Conservation (phyloP, 2,888 invertebrate genomes). For the Leistus spinibarbis region DNA sequence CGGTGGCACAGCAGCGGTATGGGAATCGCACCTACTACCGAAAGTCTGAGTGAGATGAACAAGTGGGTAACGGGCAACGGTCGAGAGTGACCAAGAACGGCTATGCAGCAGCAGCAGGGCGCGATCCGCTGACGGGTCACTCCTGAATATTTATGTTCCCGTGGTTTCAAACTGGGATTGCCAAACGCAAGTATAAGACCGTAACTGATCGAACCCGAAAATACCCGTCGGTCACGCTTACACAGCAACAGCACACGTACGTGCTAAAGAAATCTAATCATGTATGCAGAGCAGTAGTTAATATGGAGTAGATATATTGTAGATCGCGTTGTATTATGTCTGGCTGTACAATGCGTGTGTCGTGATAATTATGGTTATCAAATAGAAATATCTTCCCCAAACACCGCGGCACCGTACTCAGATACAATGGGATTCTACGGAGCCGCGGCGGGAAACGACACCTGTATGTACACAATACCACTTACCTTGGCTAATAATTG, state of each 20-base stretch:
- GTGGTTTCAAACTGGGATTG: constrained; percentile 4
- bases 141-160: constrained; percentile 3
- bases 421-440: neutral
- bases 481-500: constrained; percentile 67
- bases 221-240: neutral
- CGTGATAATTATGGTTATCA: neutral
- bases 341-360: neutral
- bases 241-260: neutral
- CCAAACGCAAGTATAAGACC: neutral
- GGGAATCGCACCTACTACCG: no score
- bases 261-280: neutral
- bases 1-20: neutral
- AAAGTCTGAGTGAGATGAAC: neutral
- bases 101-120: neutral
- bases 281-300: neutral
- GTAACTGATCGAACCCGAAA: neutral
- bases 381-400: neutral
- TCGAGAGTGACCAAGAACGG: neutral
- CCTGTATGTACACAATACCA: constrained; percentile 31
- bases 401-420: neutral
- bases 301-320: neutral
- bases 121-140: constrained; percentile 16
- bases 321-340: neutral
- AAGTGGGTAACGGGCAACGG: neutral
- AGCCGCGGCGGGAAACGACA: neutral